These are phyloP conservation scores for Uloborus plumipes DNA, from an alignment of 2,888 invertebrate species.

Conservation along the genomic window DNA sequence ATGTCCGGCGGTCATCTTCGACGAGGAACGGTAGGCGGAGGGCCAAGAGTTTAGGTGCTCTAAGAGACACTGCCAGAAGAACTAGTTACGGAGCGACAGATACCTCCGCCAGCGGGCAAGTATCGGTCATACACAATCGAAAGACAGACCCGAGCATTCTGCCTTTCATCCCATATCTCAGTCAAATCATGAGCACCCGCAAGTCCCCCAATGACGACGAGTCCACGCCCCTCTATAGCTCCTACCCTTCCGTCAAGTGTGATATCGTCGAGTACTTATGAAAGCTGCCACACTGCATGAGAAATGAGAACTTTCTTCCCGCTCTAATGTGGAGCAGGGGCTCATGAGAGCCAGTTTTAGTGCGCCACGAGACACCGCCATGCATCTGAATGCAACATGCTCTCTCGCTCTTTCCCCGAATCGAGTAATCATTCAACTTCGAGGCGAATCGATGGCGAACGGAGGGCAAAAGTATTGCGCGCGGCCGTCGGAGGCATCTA, in stretches of 20 bases:
- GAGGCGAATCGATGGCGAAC: too few relatives aligned
- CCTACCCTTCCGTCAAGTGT: constrained; percentile 94
- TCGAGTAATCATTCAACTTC: too few relatives aligned
- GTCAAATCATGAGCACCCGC: constrained; percentile 61
- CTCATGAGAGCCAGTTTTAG: too few relatives aligned
- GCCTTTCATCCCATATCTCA: constrained; percentile 63
- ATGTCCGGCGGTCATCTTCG: constrained; percentile 14
- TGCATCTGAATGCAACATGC: too few relatives aligned
- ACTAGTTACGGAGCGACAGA: constrained; percentile 41
- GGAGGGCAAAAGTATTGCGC: too few relatives aligned
- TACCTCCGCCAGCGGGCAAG: constrained; percentile 40
- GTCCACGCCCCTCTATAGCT: constrained; percentile 71
- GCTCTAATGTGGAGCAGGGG: background rate
- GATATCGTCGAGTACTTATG: constrained; percentile 94
- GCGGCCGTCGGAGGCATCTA: too few relatives aligned
- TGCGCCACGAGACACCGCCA: too few relatives aligned
- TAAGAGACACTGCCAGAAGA: constrained; percentile 37
- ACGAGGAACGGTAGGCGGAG: constrained; percentile 28
- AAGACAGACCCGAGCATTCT: constrained; percentile 59
- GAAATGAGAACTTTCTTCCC: constrained; percentile 9
- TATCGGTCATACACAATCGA: constrained; percentile 64
- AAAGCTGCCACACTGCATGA: constrained; percentile 16
- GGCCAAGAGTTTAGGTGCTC: constrained; percentile 65
- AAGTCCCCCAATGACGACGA: constrained; percentile 57
- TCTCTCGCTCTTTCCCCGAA: too few relatives aligned